These are phyloP conservation scores for Mactromeris polynyma DNA, from an alignment of 2,888 invertebrate genomes.

Conservation along the genomic window DNA sequence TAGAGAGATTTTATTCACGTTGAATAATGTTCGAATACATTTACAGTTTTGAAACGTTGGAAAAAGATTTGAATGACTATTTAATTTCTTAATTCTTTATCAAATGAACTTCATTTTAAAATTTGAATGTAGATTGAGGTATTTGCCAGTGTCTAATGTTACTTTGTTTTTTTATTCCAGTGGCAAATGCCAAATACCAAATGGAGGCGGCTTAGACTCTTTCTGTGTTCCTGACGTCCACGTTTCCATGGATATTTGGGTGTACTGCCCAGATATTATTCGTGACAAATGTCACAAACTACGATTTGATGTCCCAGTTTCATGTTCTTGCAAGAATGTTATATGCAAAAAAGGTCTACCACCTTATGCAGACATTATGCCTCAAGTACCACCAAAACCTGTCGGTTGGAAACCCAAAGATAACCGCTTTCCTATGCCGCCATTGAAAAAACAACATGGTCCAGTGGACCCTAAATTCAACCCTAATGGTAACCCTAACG, in stretches of 20 bases:
- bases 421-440: background rate
- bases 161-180: slow-evolving; percentile 13
- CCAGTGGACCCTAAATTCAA: no score
- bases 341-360: slow-evolving; percentile 18
- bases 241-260: slow-evolving; percentile 40
- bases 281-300: slow-evolving; percentile 36
- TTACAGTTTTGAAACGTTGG: no score
- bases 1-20: no score
- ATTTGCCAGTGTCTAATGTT: no score
- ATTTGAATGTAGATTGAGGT: no score
- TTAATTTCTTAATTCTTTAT: no score
- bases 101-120: no score
- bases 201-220: background rate
- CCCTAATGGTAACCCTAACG: no score
- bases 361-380: background rate
- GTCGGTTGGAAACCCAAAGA: background rate
- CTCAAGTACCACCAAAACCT: background rate
- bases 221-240: slow-evolving; percentile 45
- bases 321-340: slow-evolving; percentile 42
- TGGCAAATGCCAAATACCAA: slow-evolving; percentile 31
- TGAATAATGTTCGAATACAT: no score
- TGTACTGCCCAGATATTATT: slow-evolving; percentile 36
- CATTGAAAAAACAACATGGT: no score
- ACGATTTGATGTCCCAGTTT: slow-evolving; percentile 40
- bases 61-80: no score